A percentile compares a stretch with the other conserved stretches of the same genome.
Conservation (phyloP, 1,140 invertebrate genomes). For the Gryllus bimaculatus region DNA sequence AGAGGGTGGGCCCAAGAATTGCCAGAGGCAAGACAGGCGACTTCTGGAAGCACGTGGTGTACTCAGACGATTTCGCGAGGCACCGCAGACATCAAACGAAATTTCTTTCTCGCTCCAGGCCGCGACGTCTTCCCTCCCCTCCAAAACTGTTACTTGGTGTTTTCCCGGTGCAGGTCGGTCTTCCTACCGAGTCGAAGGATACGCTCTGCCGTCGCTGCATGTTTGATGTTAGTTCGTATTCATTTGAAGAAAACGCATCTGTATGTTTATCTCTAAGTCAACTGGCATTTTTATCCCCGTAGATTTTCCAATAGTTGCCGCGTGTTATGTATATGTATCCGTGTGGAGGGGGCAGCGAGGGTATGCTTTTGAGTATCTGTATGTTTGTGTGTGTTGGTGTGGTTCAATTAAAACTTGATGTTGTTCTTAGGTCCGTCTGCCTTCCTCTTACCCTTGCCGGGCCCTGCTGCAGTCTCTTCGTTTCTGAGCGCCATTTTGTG, state of each 20-base stretch:
- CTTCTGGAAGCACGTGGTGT: neutral
- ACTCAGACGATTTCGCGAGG: neutral
- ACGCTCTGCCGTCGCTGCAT: neutral
- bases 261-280: constrained; percentile 5
- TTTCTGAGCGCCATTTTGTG: constrained; percentile 14
- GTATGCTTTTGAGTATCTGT: constrained; percentile 9
- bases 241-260: neutral
- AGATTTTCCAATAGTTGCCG: neutral
- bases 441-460: neutral
- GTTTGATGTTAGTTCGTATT: neutral
- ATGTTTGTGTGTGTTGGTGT: constrained; percentile 10
- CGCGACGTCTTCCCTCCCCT: neutral
- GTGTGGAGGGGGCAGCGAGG: neutral
- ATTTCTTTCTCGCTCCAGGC: neutral
- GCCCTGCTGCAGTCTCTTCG: neutral
- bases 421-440: constrained; percentile 14
- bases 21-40: neutral
- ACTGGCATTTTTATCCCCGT: neutral
- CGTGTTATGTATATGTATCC: neutral
- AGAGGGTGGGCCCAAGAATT: no score
- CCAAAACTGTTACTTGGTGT: neutral
- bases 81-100: neutral
- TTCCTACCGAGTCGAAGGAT: neutral
- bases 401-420: constrained; percentile 17
- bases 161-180: neutral